Base-by-base conservation (phyloP, 2,113 vertebrate species). In the Dascyllus trimaculatus region DNA sequence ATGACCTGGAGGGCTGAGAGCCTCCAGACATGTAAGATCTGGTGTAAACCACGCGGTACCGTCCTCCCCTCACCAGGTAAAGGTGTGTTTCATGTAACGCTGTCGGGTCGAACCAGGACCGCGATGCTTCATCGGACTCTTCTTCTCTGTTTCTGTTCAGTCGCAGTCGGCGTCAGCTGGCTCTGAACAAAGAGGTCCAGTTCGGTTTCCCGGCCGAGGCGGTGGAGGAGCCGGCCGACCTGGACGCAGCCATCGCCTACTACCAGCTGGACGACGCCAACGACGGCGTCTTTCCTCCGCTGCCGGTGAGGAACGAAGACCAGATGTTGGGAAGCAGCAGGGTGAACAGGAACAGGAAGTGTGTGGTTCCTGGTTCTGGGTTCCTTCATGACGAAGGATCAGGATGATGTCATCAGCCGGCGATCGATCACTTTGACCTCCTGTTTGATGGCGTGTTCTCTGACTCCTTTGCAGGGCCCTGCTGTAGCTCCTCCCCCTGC, bases 151-250 rank as follows among this genome's bases (percentile, higher is more conserved):
- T 11, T 56, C 1, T 68, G 2, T 68, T 1, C 61, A 92, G 92
- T 0, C 90, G 92, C 5, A 86, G 78, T 52, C 88, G 90, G 0
- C 85, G 90, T 17, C 89, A 91, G 52, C 49, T 87, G 1, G 71
- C 73, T 5, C 62, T 91, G 15, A 88, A 80, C 15, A 90, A 92
- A 45, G 88, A 91, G 10, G 79, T 89, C 52, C 86, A 88, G 73
- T 90, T 87, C 5, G 81, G 85, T 2, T 92, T 90, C 1, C 11
- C 85, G 0, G 24, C 61, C 0, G 90, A 93, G 9, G 8, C 52
- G 0, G 75, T 2, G 62, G 91, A 90, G 1, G 82, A 88, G 17
- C 11, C 75, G 0, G 4, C 65, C 0, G 89, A 91, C 7, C 56
- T 90, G 64, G 91, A 93, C 0, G 11, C 74, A 0, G 53, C 58